Evolutionary conservation across 2,888 invertebrate genomes (phyloP).

Genomic region (Catocala nupta): DNA sequence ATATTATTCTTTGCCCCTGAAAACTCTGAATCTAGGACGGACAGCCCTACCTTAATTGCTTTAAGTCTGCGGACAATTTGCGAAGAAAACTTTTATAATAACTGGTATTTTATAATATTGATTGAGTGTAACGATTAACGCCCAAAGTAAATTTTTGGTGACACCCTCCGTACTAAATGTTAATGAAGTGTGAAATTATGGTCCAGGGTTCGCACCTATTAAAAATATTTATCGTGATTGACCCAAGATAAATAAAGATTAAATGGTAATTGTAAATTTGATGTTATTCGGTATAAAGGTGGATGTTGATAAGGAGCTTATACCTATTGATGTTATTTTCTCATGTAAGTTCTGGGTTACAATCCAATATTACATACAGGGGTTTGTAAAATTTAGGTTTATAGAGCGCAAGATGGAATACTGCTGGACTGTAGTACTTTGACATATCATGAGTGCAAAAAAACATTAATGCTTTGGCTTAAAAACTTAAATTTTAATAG

Average conservation of each 20-base stretch:
- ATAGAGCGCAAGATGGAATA: too few relatives aligned
- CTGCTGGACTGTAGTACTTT: too few relatives aligned
- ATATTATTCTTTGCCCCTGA: slow-evolving; percentile 25
- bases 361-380: too few relatives aligned
- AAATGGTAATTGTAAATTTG: background rate
- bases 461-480: too few relatives aligned
- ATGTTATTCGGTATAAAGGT: background rate
- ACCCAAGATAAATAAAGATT: background rate
- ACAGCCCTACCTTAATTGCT: slow-evolving; percentile 25
- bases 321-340: too few relatives aligned
- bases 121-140: slow-evolving; percentile 37
- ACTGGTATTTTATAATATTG: slow-evolving; percentile 22
- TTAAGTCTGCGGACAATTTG: slow-evolving; percentile 29
- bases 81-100: slow-evolving; percentile 11
- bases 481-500: too few relatives aligned
- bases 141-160: slow-evolving; percentile 25
- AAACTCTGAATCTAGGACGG: slow-evolving; percentile 24
- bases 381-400: too few relatives aligned
- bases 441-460: too few relatives aligned
- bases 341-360: too few relatives aligned
- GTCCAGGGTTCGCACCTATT: slow-evolving; percentile 28
- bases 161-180: slow-evolving; percentile 47
- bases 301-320: too few relatives aligned
- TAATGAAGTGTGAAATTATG: slow-evolving; percentile 54
- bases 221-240: slow-evolving; percentile 7